Evolutionary conservation across 2,888 invertebrate genomes (phyloP), one percentile per base, ranked within the genome.

Genomic region (Metallyticus violacea): DNA sequence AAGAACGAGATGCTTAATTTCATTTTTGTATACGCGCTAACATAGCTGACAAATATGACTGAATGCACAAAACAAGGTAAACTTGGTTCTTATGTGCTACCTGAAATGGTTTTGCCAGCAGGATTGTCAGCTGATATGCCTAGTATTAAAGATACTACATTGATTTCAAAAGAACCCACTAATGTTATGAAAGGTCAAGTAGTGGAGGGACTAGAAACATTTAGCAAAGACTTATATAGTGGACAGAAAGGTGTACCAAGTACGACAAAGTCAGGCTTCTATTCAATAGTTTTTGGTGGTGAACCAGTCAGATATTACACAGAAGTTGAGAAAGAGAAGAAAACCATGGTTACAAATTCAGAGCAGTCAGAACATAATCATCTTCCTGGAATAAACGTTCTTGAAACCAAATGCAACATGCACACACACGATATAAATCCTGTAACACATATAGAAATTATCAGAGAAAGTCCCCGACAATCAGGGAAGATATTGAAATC

Each of bases 361-460:
- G 40, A 62, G 22, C 40, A 62, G 15, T n/a, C n/a, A n/a, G n/a
- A n/a, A n/a, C n/a, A n/a, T n/a, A n/a, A n/a, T n/a, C n/a, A n/a
- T n/a, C n/a, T n/a, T n/a, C 15, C 3, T 22, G 22, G 15, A 62
- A 6, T 7, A 79, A 22, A 26, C 6, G 26, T n/a, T n/a, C 6
- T 28, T 26, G 79, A 28, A 79, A 2, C 0, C 79, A 28, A 2
- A 22, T 6, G 2, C 26, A 27, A 79, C 15, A n/a, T 22, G 4
- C 5, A 15, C 27, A 26, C 1, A 4, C 5, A 1, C 7, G 76
- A 27, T 29, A 7, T 26, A 7, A 82, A 77, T n/a, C 62, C 85
- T 79, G 87, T 88, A n/a, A 88, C 87, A 22, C 87, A 87, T 76
- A 88, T 88, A 29, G 87, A 86, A 76, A 87, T 88, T 30, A 85